These are phyloP conservation scores for Misgurnus anguillicaudatus DNA, from an alignment of 2,113 vertebrate species.

Conservation along the genomic window DNA sequence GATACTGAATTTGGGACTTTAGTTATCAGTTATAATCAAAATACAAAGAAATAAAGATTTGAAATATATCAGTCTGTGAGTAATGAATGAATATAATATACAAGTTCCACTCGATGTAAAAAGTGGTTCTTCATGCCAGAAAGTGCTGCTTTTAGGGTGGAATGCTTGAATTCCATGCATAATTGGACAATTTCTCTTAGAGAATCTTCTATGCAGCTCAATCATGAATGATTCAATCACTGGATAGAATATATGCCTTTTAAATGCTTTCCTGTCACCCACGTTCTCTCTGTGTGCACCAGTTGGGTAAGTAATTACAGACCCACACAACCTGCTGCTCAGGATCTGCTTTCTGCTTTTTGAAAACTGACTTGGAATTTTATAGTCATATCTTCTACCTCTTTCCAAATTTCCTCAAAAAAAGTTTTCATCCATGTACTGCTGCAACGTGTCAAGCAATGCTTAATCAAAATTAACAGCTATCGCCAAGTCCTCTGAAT, in stretches of 20 bases:
- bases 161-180: no score
- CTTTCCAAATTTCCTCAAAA: slow-evolving; percentile 3
- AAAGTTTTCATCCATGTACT: not conserved
- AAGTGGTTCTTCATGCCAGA: no score
- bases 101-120: no score
- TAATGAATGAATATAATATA: no score
- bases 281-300: not conserved
- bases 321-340: not conserved
- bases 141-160: no score
- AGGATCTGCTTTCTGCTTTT: not conserved
- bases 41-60: no score
- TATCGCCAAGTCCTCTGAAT: not conserved
- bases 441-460: not conserved
- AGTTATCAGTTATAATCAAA: no score
- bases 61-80: no score
- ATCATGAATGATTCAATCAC: not conserved
- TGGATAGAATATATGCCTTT: not conserved
- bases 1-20: no score
- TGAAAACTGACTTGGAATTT: not conserved
- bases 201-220: not conserved
- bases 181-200: no score
- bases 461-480: not conserved
- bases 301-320: not conserved
- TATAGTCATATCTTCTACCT: not conserved
- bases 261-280: not conserved